Conservation (phyloP, 2,113 vertebrate species). For the Pleuronectes platessa region DNA sequence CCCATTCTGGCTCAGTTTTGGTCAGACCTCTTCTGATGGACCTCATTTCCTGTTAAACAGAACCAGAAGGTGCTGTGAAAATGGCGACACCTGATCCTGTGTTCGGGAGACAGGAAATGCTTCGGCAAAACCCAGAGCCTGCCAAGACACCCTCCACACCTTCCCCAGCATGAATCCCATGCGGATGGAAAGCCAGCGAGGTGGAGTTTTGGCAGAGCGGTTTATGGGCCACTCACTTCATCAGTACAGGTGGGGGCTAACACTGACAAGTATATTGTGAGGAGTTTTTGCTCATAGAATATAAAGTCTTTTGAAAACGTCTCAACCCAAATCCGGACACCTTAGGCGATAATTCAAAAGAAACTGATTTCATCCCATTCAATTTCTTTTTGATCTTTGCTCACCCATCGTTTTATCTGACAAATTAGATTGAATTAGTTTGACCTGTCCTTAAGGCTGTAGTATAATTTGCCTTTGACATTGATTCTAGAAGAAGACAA, state of each 20-base stretch:
- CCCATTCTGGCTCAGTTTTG: constrained; percentile 86
- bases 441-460: constrained; percentile 72
- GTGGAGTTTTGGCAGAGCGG: constrained; percentile 17
- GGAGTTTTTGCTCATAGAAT: neutral
- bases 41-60: constrained; percentile 84
- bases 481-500: constrained; percentile 66
- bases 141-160: constrained; percentile 69
- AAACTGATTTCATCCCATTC: constrained; percentile 46
- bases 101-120: constrained; percentile 75
- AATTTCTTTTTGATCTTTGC: constrained; percentile 54
- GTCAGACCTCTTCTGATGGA: constrained; percentile 86
- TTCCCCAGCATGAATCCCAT: constrained; percentile 58
- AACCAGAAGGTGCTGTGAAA: constrained; percentile 88
- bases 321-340: constrained; percentile 24
- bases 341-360: constrained; percentile 50
- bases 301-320: constrained; percentile 19
- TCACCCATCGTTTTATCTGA: constrained; percentile 73
- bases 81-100: constrained; percentile 86
- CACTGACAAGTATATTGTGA: neutral
- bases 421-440: constrained; percentile 76
- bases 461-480: constrained; percentile 76
- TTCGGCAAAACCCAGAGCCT: constrained; percentile 60
- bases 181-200: constrained; percentile 16
- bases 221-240: constrained; percentile 21
- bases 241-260: constrained; percentile 24